Percentiles rank a stretch among this genome's conserved stretches.
These are phyloP conservation scores for Brachionus paranguensis DNA, from an alignment of 1,140 invertebrate genomes.

Conservation along the genomic window DNA sequence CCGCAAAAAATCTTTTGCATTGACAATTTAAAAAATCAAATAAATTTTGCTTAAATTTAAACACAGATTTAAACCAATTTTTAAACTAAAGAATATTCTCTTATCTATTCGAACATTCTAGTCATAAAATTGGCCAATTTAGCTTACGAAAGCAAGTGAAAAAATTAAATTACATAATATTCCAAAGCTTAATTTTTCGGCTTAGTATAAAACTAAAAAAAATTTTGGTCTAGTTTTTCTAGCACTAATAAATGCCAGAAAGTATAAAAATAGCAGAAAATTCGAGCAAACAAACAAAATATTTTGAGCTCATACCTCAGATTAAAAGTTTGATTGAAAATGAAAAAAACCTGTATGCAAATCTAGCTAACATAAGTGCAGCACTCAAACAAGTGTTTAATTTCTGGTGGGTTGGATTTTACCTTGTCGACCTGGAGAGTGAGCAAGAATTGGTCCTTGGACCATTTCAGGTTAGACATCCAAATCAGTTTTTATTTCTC, in stretches of 20 bases:
- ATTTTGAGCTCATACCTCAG: slow-evolving; percentile 11
- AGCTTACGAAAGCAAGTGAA: not conserved
- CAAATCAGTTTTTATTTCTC: not conserved
- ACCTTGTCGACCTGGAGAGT: slow-evolving; percentile 8
- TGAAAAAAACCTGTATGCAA: slow-evolving; percentile 36
- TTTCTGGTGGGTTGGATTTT: slow-evolving; percentile 39
- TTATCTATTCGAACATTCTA: not conserved
- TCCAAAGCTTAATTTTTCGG: not conserved
- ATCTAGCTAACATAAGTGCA: slow-evolving; percentile 37
- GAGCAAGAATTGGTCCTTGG: slow-evolving; percentile 24
- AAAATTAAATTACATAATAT: not conserved
- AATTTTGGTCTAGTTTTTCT: not conserved
- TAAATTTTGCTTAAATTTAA: not conserved
- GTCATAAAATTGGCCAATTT: not conserved
- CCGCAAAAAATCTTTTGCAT: not conserved
- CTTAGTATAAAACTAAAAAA: not conserved
- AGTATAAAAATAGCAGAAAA: slow-evolving; percentile 6
- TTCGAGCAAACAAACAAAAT: slow-evolving; percentile 18
- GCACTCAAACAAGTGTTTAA: slow-evolving; percentile 34
- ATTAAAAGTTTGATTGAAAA: slow-evolving; percentile 21
- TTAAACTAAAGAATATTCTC: not conserved
- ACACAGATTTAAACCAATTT: no score
- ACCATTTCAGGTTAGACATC: slow-evolving; percentile 20
- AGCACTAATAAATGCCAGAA: not conserved
- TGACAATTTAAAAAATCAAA: not conserved